Evolutionary conservation across 2,888 invertebrate species (phyloP).

Genomic region (Byasa hedistus): DNA sequence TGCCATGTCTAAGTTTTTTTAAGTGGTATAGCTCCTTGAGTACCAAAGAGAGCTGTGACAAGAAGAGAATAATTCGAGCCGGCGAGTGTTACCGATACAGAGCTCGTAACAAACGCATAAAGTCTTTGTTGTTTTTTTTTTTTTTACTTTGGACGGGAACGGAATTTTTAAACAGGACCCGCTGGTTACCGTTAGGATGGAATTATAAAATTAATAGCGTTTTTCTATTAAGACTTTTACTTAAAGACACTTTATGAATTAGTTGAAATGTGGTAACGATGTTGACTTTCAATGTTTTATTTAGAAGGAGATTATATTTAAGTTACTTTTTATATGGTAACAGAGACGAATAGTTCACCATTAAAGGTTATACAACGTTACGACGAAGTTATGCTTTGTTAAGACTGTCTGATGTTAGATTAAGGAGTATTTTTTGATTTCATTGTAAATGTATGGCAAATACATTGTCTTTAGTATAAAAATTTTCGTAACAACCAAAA

Average conservation of each 20-base stretch:
- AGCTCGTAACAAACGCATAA: slow-evolving; percentile 43
- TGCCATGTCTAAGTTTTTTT: slow-evolving; percentile 25
- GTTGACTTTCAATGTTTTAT: slow-evolving; percentile 20
- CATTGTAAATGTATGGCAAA: not conserved
- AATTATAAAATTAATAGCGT: slow-evolving; percentile 32
- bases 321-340: not conserved
- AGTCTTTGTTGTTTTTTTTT: slow-evolving; percentile 45
- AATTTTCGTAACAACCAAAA: too few species aligned
- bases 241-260: slow-evolving; percentile 26
- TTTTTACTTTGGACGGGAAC: slow-evolving; percentile 20
- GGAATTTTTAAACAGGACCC: slow-evolving; percentile 28
- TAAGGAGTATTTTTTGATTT: not conserved
- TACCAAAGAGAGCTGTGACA: slow-evolving; percentile 37
- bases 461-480: too few species aligned
- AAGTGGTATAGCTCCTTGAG: not conserved
- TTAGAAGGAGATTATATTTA: not conserved
- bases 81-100: slow-evolving; percentile 51
- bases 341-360: too few species aligned
- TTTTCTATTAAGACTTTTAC: slow-evolving; percentile 31
- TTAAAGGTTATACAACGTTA: not conserved
- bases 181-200: slow-evolving; percentile 34
- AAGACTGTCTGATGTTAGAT: not conserved
- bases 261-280: slow-evolving; percentile 22
- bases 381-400: not conserved
- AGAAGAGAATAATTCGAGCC: slow-evolving; percentile 52